phyloP scores from a whole-genome alignment of 1,140 invertebrate genomes.

The Branchinecta lindahli region DNA sequence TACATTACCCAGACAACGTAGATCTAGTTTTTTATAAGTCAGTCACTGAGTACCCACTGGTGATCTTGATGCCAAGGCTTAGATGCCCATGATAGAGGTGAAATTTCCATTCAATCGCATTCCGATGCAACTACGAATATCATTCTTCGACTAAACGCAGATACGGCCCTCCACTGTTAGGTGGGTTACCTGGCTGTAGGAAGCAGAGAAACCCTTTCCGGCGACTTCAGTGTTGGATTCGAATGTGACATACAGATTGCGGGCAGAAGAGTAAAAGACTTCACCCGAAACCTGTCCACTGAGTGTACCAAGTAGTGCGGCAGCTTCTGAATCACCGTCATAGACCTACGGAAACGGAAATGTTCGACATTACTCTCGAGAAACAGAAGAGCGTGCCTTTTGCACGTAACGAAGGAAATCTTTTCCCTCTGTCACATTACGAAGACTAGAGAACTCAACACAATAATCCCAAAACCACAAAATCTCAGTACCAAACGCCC shows the following conservation, averaged over 20 bases:
- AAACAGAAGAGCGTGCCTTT: not conserved
- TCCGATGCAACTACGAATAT: too few species aligned
- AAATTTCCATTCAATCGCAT: too few species aligned
- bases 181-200: not conserved
- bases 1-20: too few species aligned
- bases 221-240: not conserved
- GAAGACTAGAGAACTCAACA: not conserved
- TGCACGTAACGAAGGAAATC: not conserved
- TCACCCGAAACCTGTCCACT: not conserved
- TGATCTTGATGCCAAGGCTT: too few species aligned
- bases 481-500: too few species aligned
- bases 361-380: not conserved
- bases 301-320: not conserved
- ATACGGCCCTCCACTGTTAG: too few species aligned
- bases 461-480: not conserved
- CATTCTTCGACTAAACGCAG: too few species aligned
- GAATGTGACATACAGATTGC: not conserved
- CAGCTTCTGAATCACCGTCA: not conserved
- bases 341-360: not conserved
- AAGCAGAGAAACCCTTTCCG: not conserved
- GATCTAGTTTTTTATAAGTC: too few species aligned
- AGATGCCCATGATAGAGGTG: too few species aligned
- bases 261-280: not conserved
- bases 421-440: not conserved
- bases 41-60: too few species aligned